Evolutionary conservation across 2,888 invertebrate genomes (phyloP), one percentile per base, ranked within the genome.

Genomic region (Watsonalla binaria): DNA sequence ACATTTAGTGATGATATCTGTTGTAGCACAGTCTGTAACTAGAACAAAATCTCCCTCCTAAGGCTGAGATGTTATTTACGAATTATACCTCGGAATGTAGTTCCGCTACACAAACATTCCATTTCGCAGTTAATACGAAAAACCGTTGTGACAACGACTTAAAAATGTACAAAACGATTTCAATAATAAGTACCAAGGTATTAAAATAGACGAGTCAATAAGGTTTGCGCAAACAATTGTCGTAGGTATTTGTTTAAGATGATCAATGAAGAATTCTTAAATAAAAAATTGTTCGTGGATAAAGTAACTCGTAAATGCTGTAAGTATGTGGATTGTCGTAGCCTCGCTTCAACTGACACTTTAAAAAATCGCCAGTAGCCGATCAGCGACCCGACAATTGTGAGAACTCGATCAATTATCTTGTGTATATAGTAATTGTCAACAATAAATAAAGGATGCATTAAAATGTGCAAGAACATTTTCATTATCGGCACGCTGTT

Each of bases 351-450:
- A 66, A 65, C 64, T 68, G 73, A 61, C 66, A 69, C 69, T 80
- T 78, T 80, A 85, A 87, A 83, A 89, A 89, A 82, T 84, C 69
- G 78, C 83, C 72, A 79, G 75, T 83, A 70, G 76, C 85, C 86
- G 85, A 77, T 88, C 87, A 82, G 71, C 68, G 61, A 60, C 55
- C 79, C 86, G 90, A 90, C 88, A 86, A 87, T 90, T 89, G 90
- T 90, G 90, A 88, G 90, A 90, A 90, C 87, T 72, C 82, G 84
- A 85, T 90, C 89, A 90, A 90, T 90, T 90, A 90, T 88, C 82
- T 76, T 76, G 80, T 75, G 85, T 78, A 86, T 89, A 88, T 89
- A 87, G 82, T 85, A 86, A 87, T 89, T 84, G 87, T 85, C 84
- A 82, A 85, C 82, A 84, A 78, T 81, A 82, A 85, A 85, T 83